These are phyloP conservation scores for Heteromyza rotundicornis DNA, from an alignment of 2,888 invertebrate genomes.

Conservation along the genomic window DNA sequence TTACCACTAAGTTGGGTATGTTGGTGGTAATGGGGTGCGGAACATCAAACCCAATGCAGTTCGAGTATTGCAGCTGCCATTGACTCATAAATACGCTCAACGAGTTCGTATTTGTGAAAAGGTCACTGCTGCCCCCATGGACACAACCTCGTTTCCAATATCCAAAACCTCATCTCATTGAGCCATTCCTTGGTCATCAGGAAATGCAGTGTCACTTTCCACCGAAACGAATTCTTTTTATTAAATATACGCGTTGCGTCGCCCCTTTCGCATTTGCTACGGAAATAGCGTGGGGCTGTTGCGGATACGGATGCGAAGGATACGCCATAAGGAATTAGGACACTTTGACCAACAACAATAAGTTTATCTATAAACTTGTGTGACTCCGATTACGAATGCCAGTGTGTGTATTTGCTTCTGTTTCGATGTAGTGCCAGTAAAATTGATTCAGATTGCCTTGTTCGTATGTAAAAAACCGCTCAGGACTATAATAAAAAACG, in stretches of 20 bases:
- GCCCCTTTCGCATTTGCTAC: conserved; percentile 20
- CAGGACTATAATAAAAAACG: conserved; percentile 55
- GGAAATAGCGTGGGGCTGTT: conserved; percentile 1
- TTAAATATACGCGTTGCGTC: conserved; percentile 38
- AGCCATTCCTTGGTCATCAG: no score
- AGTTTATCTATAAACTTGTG: conserved; percentile 13
- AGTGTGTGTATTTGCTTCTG: background rate
- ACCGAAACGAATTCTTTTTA: conserved; percentile 43
- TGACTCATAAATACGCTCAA: background rate
- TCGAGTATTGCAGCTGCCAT: conserved; percentile 28
- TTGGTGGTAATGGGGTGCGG: conserved; percentile 37
- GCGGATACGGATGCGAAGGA: conserved; percentile 6
- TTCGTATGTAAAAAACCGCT: conserved; percentile 33
- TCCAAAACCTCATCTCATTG: no score
- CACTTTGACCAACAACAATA: background rate
- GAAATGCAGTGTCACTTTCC: conserved; percentile 36
- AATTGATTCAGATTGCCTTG: conserved; percentile 55
- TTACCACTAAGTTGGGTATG: conserved; percentile 5
- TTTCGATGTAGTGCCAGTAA: conserved; percentile 38
- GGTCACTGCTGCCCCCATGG: no score
- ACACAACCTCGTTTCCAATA: no score
- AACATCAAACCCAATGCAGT: conserved; percentile 28
- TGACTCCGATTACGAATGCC: no score
- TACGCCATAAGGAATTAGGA: background rate
- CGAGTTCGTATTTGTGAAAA: background rate